Evolutionary conservation across 1,140 invertebrate genomes (phyloP).

Genomic region (Paraescarpia echinospica): DNA sequence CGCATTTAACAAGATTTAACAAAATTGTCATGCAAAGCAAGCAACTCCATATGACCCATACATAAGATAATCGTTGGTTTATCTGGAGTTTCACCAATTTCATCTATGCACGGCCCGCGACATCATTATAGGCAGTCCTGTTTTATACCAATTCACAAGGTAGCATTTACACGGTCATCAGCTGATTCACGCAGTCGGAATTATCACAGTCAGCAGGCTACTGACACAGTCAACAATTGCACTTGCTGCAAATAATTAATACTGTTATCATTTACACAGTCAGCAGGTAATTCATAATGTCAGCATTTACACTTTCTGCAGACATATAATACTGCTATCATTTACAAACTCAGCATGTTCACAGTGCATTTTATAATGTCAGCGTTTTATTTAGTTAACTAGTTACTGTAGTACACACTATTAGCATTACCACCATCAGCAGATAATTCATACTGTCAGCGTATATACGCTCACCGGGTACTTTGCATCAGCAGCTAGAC

Average conservation of each 20-base stretch:
- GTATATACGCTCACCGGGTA: neutral
- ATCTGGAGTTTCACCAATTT: neutral
- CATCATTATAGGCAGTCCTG: neutral
- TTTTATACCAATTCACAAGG: neutral
- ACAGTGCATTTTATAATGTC: no score
- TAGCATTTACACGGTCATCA: neutral
- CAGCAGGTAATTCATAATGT: no score
- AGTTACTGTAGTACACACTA: no score
- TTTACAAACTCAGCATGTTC: no score
- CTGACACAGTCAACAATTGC: neutral
- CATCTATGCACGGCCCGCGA: neutral
- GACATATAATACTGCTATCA: no score
- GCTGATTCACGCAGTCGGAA: neutral
- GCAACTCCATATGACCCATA: neutral
- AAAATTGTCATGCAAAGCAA: neutral
- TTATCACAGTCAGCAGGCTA: neutral
- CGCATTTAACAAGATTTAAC: neutral
- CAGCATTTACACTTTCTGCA: no score
- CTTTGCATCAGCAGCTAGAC: neutral
- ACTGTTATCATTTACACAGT: no score
- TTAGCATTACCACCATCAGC: neutral
- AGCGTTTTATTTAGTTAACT: no score
- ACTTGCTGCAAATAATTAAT: no score
- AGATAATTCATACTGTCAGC: neutral
- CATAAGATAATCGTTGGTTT: neutral